These are phyloP conservation scores for Prochilodus magdalenae DNA, from an alignment of 2,113 vertebrate genomes.

Conservation along the genomic window DNA sequence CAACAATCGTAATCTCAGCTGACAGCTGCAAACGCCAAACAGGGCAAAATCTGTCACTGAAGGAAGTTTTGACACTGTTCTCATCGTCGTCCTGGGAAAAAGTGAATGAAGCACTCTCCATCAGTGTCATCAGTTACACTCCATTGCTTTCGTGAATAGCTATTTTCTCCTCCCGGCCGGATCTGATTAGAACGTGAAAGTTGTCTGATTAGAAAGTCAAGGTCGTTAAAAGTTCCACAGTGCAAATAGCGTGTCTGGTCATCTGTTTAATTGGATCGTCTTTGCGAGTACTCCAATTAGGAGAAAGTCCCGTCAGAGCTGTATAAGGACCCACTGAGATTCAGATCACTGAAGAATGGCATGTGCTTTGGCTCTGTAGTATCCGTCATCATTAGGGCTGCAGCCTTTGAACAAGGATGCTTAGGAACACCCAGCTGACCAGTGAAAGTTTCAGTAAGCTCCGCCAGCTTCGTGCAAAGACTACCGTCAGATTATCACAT, in stretches of 20 bases:
- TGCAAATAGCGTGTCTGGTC: conserved; percentile 3
- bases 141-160: conserved; percentile 19
- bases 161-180: neutral
- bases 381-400: neutral
- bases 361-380: neutral
- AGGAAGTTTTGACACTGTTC: conserved; percentile 12
- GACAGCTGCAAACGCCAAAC: conserved; percentile 25
- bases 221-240: conserved; percentile 15
- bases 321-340: neutral
- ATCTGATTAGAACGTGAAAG: conserved; percentile 24
- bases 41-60: neutral
- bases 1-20: conserved; percentile 22
- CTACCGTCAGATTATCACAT: too few species aligned
- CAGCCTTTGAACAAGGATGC: neutral
- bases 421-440: too few species aligned
- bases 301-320: neutral
- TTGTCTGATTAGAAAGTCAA: neutral
- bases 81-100: conserved; percentile 19
- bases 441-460: too few species aligned
- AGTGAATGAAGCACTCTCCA: conserved; percentile 31
- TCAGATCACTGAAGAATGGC: neutral
- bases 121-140: conserved; percentile 34
- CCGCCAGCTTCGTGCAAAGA: too few species aligned
- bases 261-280: neutral
- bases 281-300: neutral